Evolutionary conservation across 2,797 vertebrate genomes (phyloP).

Genomic region (Eulemur coronatus): DNA sequence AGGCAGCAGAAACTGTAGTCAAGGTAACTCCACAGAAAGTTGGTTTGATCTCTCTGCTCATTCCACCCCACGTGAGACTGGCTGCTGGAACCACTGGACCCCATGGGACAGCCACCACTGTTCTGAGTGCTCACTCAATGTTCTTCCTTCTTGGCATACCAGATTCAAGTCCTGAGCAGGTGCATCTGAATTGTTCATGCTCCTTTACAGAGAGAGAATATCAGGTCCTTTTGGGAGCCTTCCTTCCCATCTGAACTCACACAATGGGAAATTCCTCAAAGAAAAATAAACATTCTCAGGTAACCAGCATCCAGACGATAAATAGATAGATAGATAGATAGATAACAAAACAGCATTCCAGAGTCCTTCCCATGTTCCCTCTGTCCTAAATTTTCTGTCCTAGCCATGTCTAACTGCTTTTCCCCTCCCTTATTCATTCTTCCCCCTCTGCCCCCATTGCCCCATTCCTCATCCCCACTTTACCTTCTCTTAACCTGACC

Average conservation of each 20-base stretch:
- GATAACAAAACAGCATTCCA: background rate
- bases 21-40: background rate
- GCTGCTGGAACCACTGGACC: background rate
- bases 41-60: background rate
- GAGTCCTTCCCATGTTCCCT: background rate
- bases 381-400: background rate
- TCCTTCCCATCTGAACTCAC: background rate
- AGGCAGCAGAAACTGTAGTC: background rate
- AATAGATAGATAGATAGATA: background rate
- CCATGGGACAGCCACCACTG: background rate
- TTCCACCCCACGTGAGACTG: background rate
- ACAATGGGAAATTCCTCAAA: background rate
- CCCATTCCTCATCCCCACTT: background rate
- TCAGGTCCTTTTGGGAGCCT: background rate
- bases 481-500: background rate
- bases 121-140: too few species aligned
- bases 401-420: background rate
- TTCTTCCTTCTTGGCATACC: background rate
- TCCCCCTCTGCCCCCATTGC: background rate
- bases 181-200: background rate
- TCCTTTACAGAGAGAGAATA: background rate
- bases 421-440: background rate
- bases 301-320: background rate
- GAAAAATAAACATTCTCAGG: background rate
- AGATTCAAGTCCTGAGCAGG: background rate